Percentiles rank a stretch among this genome's conserved stretches.
Conservation (phyloP, 1,140 invertebrate genomes). For the Geopemphigus sp. region DNA sequence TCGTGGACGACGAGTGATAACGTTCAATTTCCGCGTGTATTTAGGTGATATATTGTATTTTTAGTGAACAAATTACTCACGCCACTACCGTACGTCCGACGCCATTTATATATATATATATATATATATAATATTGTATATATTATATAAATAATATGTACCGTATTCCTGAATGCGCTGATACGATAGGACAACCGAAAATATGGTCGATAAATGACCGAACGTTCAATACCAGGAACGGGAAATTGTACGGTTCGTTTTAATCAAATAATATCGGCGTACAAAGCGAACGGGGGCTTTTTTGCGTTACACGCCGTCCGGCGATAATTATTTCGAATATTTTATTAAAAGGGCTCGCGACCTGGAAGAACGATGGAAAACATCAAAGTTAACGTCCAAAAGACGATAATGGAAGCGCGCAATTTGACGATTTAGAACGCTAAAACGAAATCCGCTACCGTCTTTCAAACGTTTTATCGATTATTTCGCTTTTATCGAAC, state of each 20-base stretch:
- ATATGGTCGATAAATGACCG: not conserved
- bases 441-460: too few relatives aligned
- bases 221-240: too few relatives aligned
- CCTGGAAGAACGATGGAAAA: too few relatives aligned
- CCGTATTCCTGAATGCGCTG: not conserved
- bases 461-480: too few relatives aligned
- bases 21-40: conserved; percentile 19
- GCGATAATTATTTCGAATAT: too few relatives aligned
- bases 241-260: not conserved
- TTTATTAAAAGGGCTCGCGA: too few relatives aligned
- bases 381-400: too few relatives aligned
- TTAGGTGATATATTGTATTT: conserved; percentile 21
- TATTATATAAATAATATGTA: not conserved
- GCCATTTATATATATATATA: not conserved
- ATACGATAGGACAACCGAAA: not conserved
- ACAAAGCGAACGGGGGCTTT: too few relatives aligned
- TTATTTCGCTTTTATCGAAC: too few relatives aligned
- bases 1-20: conserved; percentile 32
- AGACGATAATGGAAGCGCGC: too few relatives aligned
- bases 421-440: too few relatives aligned
- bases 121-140: not conserved
- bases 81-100: not conserved
- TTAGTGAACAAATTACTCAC: conserved; percentile 18
- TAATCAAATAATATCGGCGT: not conserved
- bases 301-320: too few relatives aligned